Percentiles rank a stretch among this genome's conserved stretches.
These are phyloP conservation scores for Parotocinclus haroldoi DNA, from an alignment of 2,797 vertebrate species.

Conservation along the genomic window DNA sequence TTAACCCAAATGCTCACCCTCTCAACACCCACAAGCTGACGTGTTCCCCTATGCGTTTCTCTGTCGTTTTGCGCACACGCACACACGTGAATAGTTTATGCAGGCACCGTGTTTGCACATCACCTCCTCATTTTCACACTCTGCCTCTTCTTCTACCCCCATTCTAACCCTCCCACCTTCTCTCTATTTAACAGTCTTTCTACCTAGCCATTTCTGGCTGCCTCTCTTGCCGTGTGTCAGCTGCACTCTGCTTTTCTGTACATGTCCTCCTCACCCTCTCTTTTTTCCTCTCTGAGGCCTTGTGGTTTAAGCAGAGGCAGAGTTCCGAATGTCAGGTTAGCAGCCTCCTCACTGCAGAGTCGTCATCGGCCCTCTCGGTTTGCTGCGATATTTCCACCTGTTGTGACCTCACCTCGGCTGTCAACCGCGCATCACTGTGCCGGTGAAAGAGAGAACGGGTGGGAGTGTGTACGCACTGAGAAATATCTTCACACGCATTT, in stretches of 20 bases:
- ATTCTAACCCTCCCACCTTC: conserved; percentile 38
- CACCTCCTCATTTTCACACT: conserved; percentile 41
- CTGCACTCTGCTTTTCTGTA: conserved; percentile 11
- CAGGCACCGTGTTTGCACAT: conserved; percentile 37
- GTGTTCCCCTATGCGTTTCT: conserved; percentile 5
- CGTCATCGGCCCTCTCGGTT: conserved; percentile 48
- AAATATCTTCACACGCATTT: conserved; percentile 24
- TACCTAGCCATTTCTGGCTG: conserved; percentile 19
- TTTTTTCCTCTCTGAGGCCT: conserved; percentile 55
- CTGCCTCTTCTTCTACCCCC: conserved; percentile 34
- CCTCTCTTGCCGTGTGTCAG: conserved; percentile 9
- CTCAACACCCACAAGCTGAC: conserved; percentile 13
- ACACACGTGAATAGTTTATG: conserved; percentile 36
- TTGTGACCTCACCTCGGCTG: conserved; percentile 53
- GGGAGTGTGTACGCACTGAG: conserved; percentile 53
- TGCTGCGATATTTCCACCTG: conserved; percentile 58
- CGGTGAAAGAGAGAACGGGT: conserved; percentile 56
- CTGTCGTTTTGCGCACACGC: conserved; percentile 13
- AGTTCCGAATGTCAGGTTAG: conserved; percentile 35
- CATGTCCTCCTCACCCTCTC: conserved; percentile 31
- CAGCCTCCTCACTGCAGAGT: conserved; percentile 37
- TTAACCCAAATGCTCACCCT: conserved; percentile 35
- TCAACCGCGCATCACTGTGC: conserved; percentile 42
- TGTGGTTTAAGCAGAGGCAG: conserved; percentile 48
- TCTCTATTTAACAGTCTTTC: conserved; percentile 23